Evolutionary conservation across 2,113 vertebrate species (phyloP), one percentile per base, ranked within the genome.

Genomic region (Dromas ardeola): DNA sequence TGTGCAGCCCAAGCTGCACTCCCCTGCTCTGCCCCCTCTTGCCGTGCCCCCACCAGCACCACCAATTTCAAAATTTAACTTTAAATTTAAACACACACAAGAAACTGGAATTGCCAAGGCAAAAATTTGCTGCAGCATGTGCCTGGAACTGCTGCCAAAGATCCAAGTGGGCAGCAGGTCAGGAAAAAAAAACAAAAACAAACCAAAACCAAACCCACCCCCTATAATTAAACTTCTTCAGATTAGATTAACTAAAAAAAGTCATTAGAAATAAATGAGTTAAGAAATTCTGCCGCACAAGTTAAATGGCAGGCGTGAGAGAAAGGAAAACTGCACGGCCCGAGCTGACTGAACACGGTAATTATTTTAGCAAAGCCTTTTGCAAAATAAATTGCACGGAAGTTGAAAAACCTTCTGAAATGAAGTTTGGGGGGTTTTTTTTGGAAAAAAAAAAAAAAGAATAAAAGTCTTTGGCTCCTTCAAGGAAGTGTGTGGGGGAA

Each of bases 321-420:
- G 88, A 40, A 29, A 21, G 78, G 21, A 45, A 69, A 62, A 67
- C 63, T 29, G 70, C 38, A 4, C 1, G 55, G 89, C 59, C 55
- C 40, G 26, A 61, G 90, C 25, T 88, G 90, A 88, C 97, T 81
- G 91, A 81, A 86, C 19, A 90, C 85, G 89, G 45, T 90, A 95
- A 97, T 97, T 93, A 95, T 82, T 97, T 63, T 13, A 82, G 78
- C 62, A 36, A 61, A 92, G 66, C 19, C 34, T 74, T 89, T 81
- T 83, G 74, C 97, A 92, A 94, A 93, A 97, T 67, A 83, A 92
- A 97, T 50, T 86, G 85, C 70, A 77, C 6, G 30, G 78, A 59
- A 94, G 84, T 71, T 92, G 92, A 95, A 82, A 88, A 76, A 65
- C 74, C 74, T 77, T 93, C 92, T 79, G 81, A 95, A 93, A 97